Percentiles rank a stretch among this genome's conserved stretches.
These are phyloP conservation scores for Anguilla marmorata DNA, from an alignment of 2,797 vertebrate genomes.

Conservation along the genomic window DNA sequence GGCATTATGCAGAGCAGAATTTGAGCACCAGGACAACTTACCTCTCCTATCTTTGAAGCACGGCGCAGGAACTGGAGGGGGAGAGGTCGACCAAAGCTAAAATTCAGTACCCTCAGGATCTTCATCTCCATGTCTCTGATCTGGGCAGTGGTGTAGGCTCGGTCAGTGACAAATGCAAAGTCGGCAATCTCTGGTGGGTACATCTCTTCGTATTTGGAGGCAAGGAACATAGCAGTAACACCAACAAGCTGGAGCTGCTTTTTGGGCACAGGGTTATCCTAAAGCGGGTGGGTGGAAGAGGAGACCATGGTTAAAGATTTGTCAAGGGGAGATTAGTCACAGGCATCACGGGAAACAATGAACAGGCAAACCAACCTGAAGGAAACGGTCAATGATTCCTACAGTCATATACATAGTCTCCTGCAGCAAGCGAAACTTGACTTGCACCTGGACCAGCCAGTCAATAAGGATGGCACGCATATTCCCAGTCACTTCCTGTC, in stretches of 20 bases:
- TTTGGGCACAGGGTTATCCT: slow-evolving; percentile 80
- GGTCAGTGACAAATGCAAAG: slow-evolving; percentile 77
- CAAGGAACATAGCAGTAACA: slow-evolving; percentile 77
- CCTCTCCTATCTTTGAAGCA: slow-evolving; percentile 76
- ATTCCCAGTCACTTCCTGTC: slow-evolving; percentile 76
- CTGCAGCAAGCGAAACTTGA: slow-evolving; percentile 79
- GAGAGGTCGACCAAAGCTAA: slow-evolving; percentile 71
- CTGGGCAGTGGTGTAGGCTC: slow-evolving; percentile 73
- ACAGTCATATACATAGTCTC: slow-evolving; percentile 89
- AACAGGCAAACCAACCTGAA: slow-evolving; percentile 73
- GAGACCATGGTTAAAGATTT: neutral
- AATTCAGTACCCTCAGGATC: slow-evolving; percentile 71
- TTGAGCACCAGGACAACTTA: slow-evolving; percentile 36
- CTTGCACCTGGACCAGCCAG: slow-evolving; percentile 84
- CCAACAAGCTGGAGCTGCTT: slow-evolving; percentile 82
- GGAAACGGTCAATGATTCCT: slow-evolving; percentile 80
- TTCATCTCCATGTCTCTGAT: slow-evolving; percentile 78
- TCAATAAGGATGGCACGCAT: slow-evolving; percentile 85
- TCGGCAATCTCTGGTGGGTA: slow-evolving; percentile 77
- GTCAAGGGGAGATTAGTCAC: neutral
- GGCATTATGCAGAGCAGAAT: too few relatives aligned
- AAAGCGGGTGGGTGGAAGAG: neutral
- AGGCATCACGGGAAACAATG: neutral
- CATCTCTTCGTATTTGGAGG: slow-evolving; percentile 82
- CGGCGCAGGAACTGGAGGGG: slow-evolving; percentile 77